Evolutionary conservation across 2,888 invertebrate genomes (phyloP).

Genomic region (Megaustenia siamemsis): DNA sequence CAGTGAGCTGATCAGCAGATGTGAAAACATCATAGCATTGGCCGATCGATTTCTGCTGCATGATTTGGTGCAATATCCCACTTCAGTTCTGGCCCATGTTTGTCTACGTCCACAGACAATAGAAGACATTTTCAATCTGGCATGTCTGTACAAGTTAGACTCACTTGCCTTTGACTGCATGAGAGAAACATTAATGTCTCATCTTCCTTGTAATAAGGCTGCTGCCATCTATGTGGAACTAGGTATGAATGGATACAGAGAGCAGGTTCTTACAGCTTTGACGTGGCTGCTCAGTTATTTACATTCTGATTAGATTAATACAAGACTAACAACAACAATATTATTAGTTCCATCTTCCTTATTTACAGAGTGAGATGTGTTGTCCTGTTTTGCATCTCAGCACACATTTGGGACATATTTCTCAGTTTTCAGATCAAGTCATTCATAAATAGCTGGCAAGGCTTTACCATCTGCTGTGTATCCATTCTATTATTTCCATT

Average conservation of each 20-base stretch:
- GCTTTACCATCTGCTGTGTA: no score
- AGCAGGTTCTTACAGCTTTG: constrained; percentile 15
- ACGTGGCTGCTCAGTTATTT: not conserved
- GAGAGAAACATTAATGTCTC: constrained; percentile 34
- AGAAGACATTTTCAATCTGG: constrained; percentile 37
- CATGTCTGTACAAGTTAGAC: constrained; percentile 45
- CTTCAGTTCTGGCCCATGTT: constrained; percentile 54
- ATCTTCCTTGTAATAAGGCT: constrained; percentile 1
- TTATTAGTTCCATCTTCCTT: no score
- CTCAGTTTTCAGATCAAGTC: not conserved
- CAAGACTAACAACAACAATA: not conserved
- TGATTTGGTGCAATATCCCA: constrained; percentile 61
- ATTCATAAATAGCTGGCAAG: not conserved
- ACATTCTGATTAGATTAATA: not conserved
- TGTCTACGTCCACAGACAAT: constrained; percentile 38
- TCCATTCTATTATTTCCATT: no score
- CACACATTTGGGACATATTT: no score
- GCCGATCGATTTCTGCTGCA: constrained; percentile 66
- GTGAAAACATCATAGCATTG: constrained; percentile 58
- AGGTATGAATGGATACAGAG: constrained; percentile 39
- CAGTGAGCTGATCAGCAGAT: constrained; percentile 31
- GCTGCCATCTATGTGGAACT: constrained; percentile 23
- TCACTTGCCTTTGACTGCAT: constrained; percentile 44
- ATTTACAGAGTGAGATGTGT: no score
- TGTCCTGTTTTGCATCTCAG: no score